These are phyloP conservation scores for Cheilosia grossa DNA, from an alignment of 2,888 invertebrate genomes.

Conservation along the genomic window DNA sequence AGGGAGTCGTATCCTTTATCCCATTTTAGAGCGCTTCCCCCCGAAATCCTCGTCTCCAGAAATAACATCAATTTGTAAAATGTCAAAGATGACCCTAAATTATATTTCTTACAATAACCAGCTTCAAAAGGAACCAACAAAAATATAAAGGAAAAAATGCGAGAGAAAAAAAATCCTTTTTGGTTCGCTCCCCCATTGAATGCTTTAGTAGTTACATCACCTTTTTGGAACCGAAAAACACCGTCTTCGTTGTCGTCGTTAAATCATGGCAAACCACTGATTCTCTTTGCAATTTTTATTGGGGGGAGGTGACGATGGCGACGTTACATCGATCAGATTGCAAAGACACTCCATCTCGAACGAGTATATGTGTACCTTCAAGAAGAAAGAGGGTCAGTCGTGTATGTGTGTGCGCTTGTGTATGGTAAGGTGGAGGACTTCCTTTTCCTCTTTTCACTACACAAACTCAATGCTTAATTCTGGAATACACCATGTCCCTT, in stretches of 20 bases:
- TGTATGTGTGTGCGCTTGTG: background rate
- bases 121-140: background rate
- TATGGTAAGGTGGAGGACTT: constrained; percentile 30
- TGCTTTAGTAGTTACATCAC: constrained; percentile 66
- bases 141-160: constrained; percentile 15
- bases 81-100: constrained; percentile 73
- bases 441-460: constrained; percentile 53
- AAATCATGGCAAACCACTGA: constrained; percentile 52
- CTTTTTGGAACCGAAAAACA: constrained; percentile 67
- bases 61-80: constrained; percentile 74
- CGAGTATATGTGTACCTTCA: background rate
- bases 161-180: constrained; percentile 49
- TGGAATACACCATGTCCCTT: constrained; percentile 62
- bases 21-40: constrained; percentile 32
- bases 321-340: constrained; percentile 56
- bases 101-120: constrained; percentile 68
- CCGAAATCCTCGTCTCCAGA: constrained; percentile 31
- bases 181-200: constrained; percentile 49
- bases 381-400: constrained; percentile 20
- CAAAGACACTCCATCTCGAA: constrained; percentile 12
- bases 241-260: constrained; percentile 53
- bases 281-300: constrained; percentile 21
- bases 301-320: background rate
- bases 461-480: constrained; percentile 67
- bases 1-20: constrained; percentile 31